Percentiles rank a stretch among this genome's conserved stretches.
Evolutionary conservation across 2,113 vertebrate species (phyloP).

Genomic region (Choloepus hoffmanni): DNA sequence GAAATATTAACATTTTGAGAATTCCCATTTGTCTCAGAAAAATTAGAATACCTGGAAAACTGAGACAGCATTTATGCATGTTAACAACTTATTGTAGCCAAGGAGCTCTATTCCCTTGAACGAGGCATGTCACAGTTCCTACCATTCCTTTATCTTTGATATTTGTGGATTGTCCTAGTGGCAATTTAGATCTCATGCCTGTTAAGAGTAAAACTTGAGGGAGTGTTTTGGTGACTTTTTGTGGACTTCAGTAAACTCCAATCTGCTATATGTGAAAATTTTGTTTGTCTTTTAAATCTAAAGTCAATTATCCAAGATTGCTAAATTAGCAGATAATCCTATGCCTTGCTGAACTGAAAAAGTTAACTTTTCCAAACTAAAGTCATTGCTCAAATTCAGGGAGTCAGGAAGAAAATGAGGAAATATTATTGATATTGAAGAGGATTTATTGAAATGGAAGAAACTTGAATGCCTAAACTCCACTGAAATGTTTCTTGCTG

Average conservation of each 20-base stretch:
- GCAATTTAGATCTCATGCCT: neutral
- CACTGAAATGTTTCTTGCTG: neutral
- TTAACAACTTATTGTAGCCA: neutral
- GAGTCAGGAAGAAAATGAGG: neutral
- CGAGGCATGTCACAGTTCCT: neutral
- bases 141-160: neutral
- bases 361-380: neutral
- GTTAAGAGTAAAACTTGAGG: neutral
- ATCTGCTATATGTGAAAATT: neutral
- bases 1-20: neutral
- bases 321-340: neutral
- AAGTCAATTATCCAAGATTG: neutral
- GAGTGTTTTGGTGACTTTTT: neutral
- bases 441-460: neutral
- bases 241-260: neutral
- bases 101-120: neutral
- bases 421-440: neutral
- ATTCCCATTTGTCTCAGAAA: neutral
- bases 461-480: neutral
- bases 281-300: neutral
- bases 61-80: neutral
- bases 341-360: neutral
- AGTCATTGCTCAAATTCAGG: neutral
- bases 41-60: neutral
- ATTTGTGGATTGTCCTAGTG: neutral